phyloP scores from a whole-genome alignment of 2,113 vertebrate genomes.

The Telmatochromis sp. region DNA sequence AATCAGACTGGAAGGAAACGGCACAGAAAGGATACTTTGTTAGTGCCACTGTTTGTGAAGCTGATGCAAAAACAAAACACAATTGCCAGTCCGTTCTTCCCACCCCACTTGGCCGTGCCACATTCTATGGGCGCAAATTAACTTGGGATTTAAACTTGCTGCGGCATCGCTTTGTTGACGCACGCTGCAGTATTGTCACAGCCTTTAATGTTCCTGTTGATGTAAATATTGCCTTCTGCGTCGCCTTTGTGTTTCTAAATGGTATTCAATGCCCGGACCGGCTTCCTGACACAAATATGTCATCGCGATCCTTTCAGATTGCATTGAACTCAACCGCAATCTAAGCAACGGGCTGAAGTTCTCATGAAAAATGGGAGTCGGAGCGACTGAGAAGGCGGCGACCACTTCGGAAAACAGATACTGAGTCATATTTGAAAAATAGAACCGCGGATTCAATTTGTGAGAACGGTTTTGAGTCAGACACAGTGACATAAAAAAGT shows the following conservation, averaged over 20 bases:
- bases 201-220: slow-evolving; percentile 68
- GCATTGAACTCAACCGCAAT: neutral
- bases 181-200: slow-evolving; percentile 56
- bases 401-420: neutral
- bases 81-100: slow-evolving; percentile 63
- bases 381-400: neutral
- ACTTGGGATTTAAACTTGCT: slow-evolving; percentile 44
- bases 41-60: slow-evolving; percentile 73
- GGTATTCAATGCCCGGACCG: slow-evolving; percentile 26
- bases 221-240: slow-evolving; percentile 64
- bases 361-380: neutral
- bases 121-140: slow-evolving; percentile 52
- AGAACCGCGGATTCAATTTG: neutral
- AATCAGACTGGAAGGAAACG: slow-evolving; percentile 79
- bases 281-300: slow-evolving; percentile 72
- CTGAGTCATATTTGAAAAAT: slow-evolving; percentile 16
- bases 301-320: slow-evolving; percentile 55
- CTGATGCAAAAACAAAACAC: slow-evolving; percentile 73
- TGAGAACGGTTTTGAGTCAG: neutral
- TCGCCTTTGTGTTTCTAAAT: slow-evolving; percentile 63
- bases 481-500: neutral
- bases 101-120: slow-evolving; percentile 11
- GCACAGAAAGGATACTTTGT: slow-evolving; percentile 78
- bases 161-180: slow-evolving; percentile 48
- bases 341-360: neutral